Evolutionary conservation across 53 echinoderm and acorn worm species (phyloP), one percentile per base, ranked within the genome.

Genomic region (Crossaster papposus): DNA sequence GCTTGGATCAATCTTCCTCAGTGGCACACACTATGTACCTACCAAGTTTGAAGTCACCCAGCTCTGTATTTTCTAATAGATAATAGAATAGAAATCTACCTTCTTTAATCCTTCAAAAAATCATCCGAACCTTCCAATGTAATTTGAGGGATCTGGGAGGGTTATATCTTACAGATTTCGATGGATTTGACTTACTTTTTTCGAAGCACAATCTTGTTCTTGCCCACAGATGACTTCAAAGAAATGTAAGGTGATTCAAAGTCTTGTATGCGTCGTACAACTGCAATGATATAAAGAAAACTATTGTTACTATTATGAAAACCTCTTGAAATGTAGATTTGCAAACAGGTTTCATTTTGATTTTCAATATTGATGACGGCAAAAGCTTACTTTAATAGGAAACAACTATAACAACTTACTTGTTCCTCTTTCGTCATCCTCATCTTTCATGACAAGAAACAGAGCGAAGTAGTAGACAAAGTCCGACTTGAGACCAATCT

Each of bases 221-320:
- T 91, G 88, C 94, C 93, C 51, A 76, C 89, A 20, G 94, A 92
- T 14, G 95, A 82, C 76, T 94, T 93, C 37, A 95, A 70, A 36
- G 97, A 97, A 14, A 97, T 97, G 68, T 81, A 97, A 15, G 97
- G 97, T 29, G 97, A 97, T 79, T 97, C 97, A 85, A 97, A 97
- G 87, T 97, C 97, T 88, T 97, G 97, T n/a, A 97, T 83, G 85
- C 94, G 89, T 52, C 97, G 94, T 13, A 97, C 95, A 93, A 97
- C 97, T 97, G 90, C 20, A 71, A 38, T 44, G 65, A 86, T 58
- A 36, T 17, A n/a, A 89, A 78, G 70, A 44, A 5, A 7, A 44
- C 44, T 44, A 44, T 44, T 44, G 1, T 7, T 44, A 44, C 9
- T 9, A 0, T 9, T 44, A 44, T 44, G 2, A 9, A 44, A 9